These are phyloP conservation scores for Halcyon senegalensis DNA, from an alignment of 2,113 vertebrate genomes.

Conservation along the genomic window DNA sequence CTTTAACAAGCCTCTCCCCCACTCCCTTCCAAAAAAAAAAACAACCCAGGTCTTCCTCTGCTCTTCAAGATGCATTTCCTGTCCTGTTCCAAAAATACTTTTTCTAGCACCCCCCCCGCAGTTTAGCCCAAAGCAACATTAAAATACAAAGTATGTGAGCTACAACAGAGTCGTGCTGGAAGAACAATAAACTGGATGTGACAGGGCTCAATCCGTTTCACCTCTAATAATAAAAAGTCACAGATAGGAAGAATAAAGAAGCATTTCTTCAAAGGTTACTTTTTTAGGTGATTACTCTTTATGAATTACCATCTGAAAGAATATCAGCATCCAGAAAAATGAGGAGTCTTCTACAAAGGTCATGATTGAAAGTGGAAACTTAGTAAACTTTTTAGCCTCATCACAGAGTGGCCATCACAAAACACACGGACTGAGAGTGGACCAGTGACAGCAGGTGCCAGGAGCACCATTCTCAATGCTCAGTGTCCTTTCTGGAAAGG, in stretches of 20 bases:
- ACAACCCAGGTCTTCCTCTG: background rate
- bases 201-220: slow-evolving; percentile 31
- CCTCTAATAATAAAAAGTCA: slow-evolving; percentile 8
- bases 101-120: background rate
- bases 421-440: fast-evolving
- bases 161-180: background rate
- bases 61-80: slow-evolving; percentile 17
- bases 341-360: background rate
- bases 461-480: background rate
- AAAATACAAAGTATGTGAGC: background rate
- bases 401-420: background rate
- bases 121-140: background rate
- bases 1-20: background rate
- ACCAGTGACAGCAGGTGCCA: background rate
- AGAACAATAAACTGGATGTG: slow-evolving; percentile 28
- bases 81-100: background rate
- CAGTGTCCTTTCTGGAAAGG: background rate
- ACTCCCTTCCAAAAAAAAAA: background rate
- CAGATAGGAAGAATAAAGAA: background rate
- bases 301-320: slow-evolving; percentile 18
- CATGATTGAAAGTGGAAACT: background rate
- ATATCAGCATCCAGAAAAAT: slow-evolving; percentile 21
- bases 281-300: background rate
- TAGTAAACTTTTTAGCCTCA: background rate
- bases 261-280: slow-evolving; percentile 42